A percentile compares a stretch with the other conserved stretches of the same genome.
Conservation (phyloP, 2,113 vertebrate genomes). For the Callopanchax toddi region DNA sequence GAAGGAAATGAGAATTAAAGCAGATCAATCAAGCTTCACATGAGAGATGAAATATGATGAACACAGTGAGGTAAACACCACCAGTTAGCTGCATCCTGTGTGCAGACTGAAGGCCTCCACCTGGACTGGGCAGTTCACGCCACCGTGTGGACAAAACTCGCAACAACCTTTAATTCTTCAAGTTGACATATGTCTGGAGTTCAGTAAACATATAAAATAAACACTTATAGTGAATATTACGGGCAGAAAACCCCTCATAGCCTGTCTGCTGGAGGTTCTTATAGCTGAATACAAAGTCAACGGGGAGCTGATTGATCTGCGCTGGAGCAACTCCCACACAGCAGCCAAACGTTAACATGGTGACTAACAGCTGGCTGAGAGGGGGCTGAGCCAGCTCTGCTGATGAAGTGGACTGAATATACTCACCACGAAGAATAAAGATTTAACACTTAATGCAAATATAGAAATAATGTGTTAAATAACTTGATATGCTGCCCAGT, state of each 20-base stretch:
- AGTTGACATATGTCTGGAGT: too few species aligned
- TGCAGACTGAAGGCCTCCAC: not conserved
- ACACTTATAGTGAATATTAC: conserved; percentile 2
- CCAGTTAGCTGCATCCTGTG: not conserved
- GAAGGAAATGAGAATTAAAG: too few species aligned
- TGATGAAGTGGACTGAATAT: conserved; percentile 12
- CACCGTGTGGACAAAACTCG: conserved; percentile 46
- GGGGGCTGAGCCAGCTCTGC: conserved; percentile 35
- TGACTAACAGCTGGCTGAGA: conserved; percentile 52
- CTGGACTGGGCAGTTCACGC: conserved; percentile 17
- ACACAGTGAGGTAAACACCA: not conserved
- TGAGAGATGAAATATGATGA: not conserved
- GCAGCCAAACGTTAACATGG: conserved; percentile 39
- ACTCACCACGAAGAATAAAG: not conserved
- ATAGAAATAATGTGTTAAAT: too few species aligned
- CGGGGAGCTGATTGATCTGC: conserved; percentile 31
- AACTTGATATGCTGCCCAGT: too few species aligned
- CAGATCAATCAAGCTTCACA: conserved; percentile 3
- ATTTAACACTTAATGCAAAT: not conserved
- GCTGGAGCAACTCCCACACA: conserved; percentile 62
- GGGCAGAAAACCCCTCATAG: not conserved
- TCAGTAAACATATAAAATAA: too few species aligned
- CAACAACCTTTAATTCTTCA: too few species aligned
- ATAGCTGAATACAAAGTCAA: conserved; percentile 9
- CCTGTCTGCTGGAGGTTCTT: not conserved